phyloP scores from a whole-genome alignment of 2,888 invertebrate genomes.

The Ormyrus labotus region DNA sequence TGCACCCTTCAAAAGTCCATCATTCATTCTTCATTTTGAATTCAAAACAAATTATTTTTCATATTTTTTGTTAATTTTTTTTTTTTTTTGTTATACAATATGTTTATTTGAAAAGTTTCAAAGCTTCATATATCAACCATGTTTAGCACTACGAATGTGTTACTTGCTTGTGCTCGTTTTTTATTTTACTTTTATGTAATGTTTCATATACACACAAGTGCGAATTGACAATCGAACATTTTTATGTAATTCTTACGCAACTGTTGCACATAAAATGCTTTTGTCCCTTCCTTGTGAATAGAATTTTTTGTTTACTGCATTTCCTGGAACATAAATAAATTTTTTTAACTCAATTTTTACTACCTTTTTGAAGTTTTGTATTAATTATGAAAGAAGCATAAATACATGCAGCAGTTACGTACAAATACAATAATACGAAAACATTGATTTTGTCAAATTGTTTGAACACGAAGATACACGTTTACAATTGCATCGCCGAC shows the following conservation, averaged over 20 bases:
- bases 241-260: slow-evolving; percentile 29
- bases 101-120: not conserved
- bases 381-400: not conserved
- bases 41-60: slow-evolving; percentile 5
- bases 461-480: slow-evolving; percentile 5
- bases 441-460: slow-evolving; percentile 9
- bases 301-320: not conserved
- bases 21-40: not conserved
- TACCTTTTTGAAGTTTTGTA: not conserved
- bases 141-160: slow-evolving; percentile 23
- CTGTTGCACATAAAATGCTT: slow-evolving; percentile 20
- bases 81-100: not conserved
- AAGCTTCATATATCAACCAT: slow-evolving; percentile 27
- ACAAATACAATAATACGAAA: not conserved
- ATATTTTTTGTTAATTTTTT: not conserved
- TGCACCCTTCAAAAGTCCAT: no score
- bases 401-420: slow-evolving; percentile 12
- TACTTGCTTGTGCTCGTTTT: slow-evolving; percentile 35
- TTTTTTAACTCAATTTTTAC: no score
- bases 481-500: slow-evolving; percentile 10
- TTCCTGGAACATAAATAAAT: no score
- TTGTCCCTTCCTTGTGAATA: not conserved
- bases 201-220: not conserved
- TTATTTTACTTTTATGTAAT: slow-evolving; percentile 42
- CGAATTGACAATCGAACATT: slow-evolving; percentile 14